A percentile compares a stretch with the other conserved stretches of the same genome.
Conservation (phyloP, 2,113 vertebrate genomes). For the Sinocyclocheilus anophthalmus region DNA sequence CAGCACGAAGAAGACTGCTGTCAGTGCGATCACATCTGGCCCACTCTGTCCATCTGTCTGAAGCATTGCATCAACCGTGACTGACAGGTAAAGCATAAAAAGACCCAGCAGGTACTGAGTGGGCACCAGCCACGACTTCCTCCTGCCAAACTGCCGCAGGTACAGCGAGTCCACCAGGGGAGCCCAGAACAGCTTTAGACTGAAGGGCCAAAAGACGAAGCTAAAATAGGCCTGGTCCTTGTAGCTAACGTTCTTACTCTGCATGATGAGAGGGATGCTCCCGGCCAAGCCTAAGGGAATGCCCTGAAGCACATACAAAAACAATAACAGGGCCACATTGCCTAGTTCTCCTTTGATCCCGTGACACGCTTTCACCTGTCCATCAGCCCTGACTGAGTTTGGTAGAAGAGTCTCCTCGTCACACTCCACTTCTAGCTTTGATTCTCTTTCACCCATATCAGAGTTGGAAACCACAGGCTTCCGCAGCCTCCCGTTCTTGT, state of each 20-base stretch:
- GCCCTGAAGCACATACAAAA: conserved; percentile 95
- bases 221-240: conserved; percentile 96
- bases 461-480: conserved; percentile 66
- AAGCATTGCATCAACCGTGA: conserved; percentile 82
- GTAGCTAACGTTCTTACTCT: conserved; percentile 91
- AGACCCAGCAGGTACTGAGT: conserved; percentile 93
- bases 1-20: conserved; percentile 90
- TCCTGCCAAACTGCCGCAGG: conserved; percentile 85
- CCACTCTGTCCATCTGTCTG: conserved; percentile 69
- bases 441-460: conserved; percentile 63
- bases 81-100: conserved; percentile 95
- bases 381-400: conserved; percentile 39
- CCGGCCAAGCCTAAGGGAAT: conserved; percentile 95
- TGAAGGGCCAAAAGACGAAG: conserved; percentile 98
- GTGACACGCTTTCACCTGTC: conserved; percentile 36
- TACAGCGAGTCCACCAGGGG: conserved; percentile 96
- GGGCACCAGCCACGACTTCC: conserved; percentile 96
- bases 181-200: conserved; percentile 95
- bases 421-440: conserved; percentile 63
- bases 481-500: conserved; percentile 84
- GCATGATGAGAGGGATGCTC: conserved; percentile 93
- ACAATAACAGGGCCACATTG: conserved; percentile 86
- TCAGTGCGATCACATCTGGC: conserved; percentile 84
- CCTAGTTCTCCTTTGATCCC: conserved; percentile 80
- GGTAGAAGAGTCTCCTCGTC: conserved; percentile 74